phyloP scores from a whole-genome alignment of 2,888 invertebrate genomes.

The Hydropsyche betteni region DNA sequence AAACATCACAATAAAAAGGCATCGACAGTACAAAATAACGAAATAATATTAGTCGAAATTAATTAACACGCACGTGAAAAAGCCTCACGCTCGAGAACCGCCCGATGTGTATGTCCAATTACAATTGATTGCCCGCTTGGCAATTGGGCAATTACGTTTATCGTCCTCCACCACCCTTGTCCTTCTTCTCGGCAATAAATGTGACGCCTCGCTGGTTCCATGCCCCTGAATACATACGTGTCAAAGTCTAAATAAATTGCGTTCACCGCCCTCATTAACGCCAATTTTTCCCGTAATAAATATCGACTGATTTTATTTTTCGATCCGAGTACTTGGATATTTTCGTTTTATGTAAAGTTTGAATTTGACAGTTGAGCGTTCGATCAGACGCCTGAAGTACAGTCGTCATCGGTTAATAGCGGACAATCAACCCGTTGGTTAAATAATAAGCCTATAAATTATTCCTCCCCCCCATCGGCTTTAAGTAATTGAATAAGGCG shows the following conservation, averaged over 20 bases:
- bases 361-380: too few relatives aligned
- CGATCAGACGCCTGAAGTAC: background rate
- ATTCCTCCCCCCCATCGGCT: background rate
- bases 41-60: background rate
- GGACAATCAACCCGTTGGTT: slow-evolving; percentile 35
- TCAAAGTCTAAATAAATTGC: slow-evolving; percentile 25
- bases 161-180: slow-evolving; percentile 43
- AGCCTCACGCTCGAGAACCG: too few relatives aligned
- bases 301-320: too few relatives aligned
- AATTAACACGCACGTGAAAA: too few relatives aligned
- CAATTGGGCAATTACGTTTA: slow-evolving; percentile 51
- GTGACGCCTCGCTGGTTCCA: slow-evolving; percentile 33
- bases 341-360: too few relatives aligned
- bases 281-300: too few relatives aligned
- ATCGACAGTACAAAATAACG: background rate
- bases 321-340: too few relatives aligned
- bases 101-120: slow-evolving; percentile 42
- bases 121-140: slow-evolving; percentile 50
- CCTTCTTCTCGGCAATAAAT: slow-evolving; percentile 36
- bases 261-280: too few relatives aligned
- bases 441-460: slow-evolving; percentile 32
- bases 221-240: slow-evolving; percentile 30
- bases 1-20: too few relatives aligned
- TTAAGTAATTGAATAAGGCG: slow-evolving; percentile 34
- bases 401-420: slow-evolving; percentile 26